A percentile compares a stretch with the other conserved stretches of the same genome.
Conservation (phyloP, 2,797 vertebrate species). For the Phoebastria nigripes region DNA sequence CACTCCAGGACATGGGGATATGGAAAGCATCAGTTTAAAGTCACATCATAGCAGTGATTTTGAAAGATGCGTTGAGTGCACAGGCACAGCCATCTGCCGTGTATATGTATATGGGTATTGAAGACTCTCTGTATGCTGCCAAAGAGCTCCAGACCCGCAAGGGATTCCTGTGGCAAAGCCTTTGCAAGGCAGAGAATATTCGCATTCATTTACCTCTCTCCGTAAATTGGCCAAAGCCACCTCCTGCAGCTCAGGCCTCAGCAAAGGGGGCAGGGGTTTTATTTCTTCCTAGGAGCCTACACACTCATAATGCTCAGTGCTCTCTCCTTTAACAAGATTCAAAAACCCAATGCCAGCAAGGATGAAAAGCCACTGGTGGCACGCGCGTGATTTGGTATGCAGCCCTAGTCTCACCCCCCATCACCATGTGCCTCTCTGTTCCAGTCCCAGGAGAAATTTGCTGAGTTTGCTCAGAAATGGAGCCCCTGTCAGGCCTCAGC, state of each 20-base stretch:
- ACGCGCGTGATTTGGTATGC: accelerated
- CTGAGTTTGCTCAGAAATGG: neutral
- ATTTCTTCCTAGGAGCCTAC: neutral
- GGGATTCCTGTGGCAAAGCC: conserved; percentile 2
- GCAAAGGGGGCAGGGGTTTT: neutral
- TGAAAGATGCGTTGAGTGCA: neutral
- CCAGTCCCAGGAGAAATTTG: neutral
- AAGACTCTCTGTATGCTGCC: neutral
- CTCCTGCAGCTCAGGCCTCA: neutral
- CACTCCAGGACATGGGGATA: accelerated
- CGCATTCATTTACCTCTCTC: neutral
- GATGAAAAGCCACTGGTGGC: neutral
- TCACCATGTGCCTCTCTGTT: neutral
- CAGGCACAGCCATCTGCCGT: neutral
- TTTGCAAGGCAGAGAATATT: neutral
- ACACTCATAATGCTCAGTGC: neutral
- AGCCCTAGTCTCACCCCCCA: neutral
- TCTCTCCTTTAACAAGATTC: neutral
- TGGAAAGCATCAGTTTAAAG: neutral
- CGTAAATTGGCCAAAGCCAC: neutral
- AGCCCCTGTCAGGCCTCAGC: neutral
- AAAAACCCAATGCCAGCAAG: neutral
- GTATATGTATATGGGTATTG: neutral
- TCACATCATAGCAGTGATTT: neutral
- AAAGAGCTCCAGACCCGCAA: accelerated